These are phyloP conservation scores for Hypotaenidia philippensis DNA, from an alignment of 2,797 vertebrate species.

Conservation along the genomic window DNA sequence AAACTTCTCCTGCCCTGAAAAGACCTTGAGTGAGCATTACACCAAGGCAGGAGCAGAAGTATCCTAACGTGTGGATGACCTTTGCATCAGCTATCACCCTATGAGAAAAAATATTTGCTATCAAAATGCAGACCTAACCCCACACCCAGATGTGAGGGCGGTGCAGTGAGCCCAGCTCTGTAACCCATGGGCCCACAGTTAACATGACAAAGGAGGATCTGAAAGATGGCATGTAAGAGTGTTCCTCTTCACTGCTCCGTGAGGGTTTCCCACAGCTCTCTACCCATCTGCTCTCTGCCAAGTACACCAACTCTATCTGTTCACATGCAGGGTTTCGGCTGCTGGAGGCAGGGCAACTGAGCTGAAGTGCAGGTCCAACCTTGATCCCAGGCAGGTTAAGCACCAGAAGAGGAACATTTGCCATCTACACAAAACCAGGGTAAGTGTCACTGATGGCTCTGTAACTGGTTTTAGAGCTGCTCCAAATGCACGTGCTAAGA, in stretches of 20 bases:
- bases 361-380: background rate
- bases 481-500: background rate
- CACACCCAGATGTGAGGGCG: accelerated
- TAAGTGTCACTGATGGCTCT: background rate
- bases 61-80: background rate
- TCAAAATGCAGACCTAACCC: background rate
- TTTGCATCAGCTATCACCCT: background rate
- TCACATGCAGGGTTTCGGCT: accelerated
- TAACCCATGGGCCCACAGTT: background rate
- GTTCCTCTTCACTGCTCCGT: background rate
- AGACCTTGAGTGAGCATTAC: background rate
- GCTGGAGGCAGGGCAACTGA: background rate
- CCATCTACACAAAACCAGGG: background rate
- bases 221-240: background rate
- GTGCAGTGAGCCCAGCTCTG: background rate
- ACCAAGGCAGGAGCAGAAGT: background rate
- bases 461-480: conserved; percentile 1
- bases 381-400: background rate
- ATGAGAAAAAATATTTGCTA: background rate
- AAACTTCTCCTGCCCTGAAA: background rate
- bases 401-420: background rate
- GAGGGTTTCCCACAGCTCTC: background rate
- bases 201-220: background rate
- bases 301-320: background rate
- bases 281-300: background rate